Evolutionary conservation across 2,888 invertebrate genomes (phyloP), one percentile per base, ranked within the genome.

Genomic region (Andrena bicolor): DNA sequence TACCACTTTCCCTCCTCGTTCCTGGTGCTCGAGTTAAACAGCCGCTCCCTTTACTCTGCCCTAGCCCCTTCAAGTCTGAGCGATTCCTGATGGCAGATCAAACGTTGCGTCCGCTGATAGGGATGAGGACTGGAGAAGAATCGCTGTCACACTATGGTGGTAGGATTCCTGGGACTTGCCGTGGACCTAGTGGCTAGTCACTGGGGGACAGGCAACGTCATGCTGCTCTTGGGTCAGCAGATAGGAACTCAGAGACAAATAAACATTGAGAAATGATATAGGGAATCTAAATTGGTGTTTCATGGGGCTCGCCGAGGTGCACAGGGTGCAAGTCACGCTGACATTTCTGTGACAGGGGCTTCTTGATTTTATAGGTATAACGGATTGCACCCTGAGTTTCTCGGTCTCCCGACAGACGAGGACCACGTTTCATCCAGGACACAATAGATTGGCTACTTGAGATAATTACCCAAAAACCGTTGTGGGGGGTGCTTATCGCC

Each of bases 281-380:
- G 49, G 26, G 16, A 26, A 28, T 56, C 1, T 26, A 58, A 58
- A 28, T n/a, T 41, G 41, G 0, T 26, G 56, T 20, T 61, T 35
- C 3, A 20, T 35, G n/a, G 13, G 41, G 23, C n/a, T 56, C 13
- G 10, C 13, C 7, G 10, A 13, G 48, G 28, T 51, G 53, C 20
- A 32, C 8, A 13, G 8, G 48, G 16, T 32, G 79, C 71, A n/a
- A 80, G 80, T 78, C 69, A 80, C 64, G 69, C 58, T 79, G 81
- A 69, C 64, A 49, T 64, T 23, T 51, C 30, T 32, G 53, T 64
- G 64, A 26, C 53, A 78, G 20, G 60, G 16, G 66, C 63, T 68
- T 76, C 80, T 76, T 77, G 89, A 90, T 85, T 79, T 83, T 91
- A 90, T 90, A n/a, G n/a, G n/a, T n/a, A 88, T 85, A 80, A 79